Percentiles rank a stretch among this genome's conserved stretches.
Conservation (phyloP, 1,140 invertebrate genomes). For the Melanaphis sacchari region DNA sequence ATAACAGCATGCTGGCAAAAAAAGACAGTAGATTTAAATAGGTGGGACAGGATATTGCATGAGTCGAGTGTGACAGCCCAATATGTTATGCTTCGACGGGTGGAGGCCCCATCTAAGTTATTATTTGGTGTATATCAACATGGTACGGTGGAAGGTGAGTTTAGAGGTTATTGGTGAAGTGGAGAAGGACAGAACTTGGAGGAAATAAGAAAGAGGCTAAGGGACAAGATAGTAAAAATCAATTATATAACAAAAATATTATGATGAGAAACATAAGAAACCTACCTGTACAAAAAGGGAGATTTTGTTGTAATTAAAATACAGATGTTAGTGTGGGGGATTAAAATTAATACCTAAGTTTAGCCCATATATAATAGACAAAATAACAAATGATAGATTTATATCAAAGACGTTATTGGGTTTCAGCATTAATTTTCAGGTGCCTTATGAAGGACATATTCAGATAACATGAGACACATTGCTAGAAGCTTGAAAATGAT, state of each 20-base stretch:
- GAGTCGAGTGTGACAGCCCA: conserved; percentile 59
- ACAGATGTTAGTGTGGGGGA: too few species aligned
- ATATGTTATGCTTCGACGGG: conserved; percentile 58
- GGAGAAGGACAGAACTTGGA: not conserved
- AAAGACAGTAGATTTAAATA: conserved; percentile 13
- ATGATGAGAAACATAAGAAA: conserved; percentile 33
- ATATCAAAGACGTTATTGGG: conserved; percentile 36
- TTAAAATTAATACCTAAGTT: too few species aligned
- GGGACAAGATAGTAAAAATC: not conserved
- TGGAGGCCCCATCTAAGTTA: conserved; percentile 57
- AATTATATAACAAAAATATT: conserved; percentile 37
- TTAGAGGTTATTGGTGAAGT: conserved; percentile 30
- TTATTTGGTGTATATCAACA: conserved; percentile 58
- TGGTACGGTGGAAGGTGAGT: conserved; percentile 3
- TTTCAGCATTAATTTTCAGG: conserved; percentile 21
- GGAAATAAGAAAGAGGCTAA: not conserved
- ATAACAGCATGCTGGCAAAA: not conserved
- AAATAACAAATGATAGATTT: conserved; percentile 56
- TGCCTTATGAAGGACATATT: not conserved
- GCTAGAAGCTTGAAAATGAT: not conserved
- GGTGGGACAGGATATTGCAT: conserved; percentile 45
- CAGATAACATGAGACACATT: conserved; percentile 28
- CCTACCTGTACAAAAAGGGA: conserved; percentile 40
- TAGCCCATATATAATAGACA: conserved; percentile 50
- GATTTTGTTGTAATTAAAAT: conserved; percentile 58